A percentile compares a stretch with the other conserved stretches of the same genome.
Conservation (phyloP, 1,140 invertebrate species). For the Carposina sasakii region DNA sequence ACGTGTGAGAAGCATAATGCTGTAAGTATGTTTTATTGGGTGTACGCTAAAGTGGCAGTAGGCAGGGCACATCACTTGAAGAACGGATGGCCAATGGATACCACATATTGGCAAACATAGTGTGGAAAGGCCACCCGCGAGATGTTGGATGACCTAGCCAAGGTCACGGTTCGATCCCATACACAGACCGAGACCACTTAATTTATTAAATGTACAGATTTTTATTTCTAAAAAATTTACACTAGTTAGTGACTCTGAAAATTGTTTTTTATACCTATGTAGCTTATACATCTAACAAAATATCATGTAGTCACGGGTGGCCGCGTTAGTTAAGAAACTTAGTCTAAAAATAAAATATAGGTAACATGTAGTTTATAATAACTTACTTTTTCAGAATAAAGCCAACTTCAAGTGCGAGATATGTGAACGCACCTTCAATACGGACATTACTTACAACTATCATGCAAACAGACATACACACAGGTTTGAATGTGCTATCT, state of each 20-base stretch:
- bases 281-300: background rate
- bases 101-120: background rate
- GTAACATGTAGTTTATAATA: background rate
- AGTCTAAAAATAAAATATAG: background rate
- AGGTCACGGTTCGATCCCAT: background rate
- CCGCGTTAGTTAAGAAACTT: background rate
- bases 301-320: background rate
- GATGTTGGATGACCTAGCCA: background rate
- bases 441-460: conserved; percentile 44
- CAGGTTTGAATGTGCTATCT: conserved; percentile 34
- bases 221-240: background rate
- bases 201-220: background rate
- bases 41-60: background rate
- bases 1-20: conserved; percentile 39
- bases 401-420: conserved; percentile 36
- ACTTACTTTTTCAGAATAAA: conserved; percentile 29
- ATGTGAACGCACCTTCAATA: conserved; percentile 39
- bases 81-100: background rate
- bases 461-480: conserved; percentile 40
- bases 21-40: conserved; percentile 25
- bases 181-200: background rate
- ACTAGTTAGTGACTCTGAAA: background rate
- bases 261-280: background rate
- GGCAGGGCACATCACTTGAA: background rate
- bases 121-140: background rate